phyloP scores from a whole-genome alignment of 2,113 vertebrate genomes.

The Monarcha castaneiventris region DNA sequence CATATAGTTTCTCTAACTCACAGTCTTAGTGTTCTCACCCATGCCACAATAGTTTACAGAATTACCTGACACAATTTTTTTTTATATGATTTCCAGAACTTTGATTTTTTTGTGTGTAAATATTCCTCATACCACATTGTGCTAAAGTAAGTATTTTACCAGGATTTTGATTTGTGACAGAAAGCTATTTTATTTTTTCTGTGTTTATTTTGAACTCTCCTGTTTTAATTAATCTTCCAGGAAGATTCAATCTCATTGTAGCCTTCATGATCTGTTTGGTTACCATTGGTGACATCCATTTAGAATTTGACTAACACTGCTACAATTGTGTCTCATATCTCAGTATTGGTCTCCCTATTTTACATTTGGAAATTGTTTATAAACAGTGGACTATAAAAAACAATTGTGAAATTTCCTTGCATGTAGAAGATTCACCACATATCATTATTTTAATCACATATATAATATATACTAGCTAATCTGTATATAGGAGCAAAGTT shows the following conservation, averaged over 20 bases:
- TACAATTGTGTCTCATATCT: background rate
- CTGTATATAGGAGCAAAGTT: background rate
- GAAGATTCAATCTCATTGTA: background rate
- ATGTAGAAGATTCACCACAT: background rate
- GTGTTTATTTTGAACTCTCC: background rate
- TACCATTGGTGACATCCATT: fast-evolving
- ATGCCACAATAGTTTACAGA: background rate
- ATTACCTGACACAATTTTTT: background rate
- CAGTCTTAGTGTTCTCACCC: background rate
- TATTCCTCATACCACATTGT: background rate
- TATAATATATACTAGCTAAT: background rate
- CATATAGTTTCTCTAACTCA: background rate
- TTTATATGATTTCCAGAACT: background rate
- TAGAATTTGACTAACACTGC: background rate
- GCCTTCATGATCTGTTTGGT: background rate
- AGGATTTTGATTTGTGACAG: background rate
- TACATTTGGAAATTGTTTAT: background rate
- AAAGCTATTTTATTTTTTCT: background rate
- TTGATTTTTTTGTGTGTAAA: background rate
- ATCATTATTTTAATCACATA: background rate
- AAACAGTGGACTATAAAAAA: background rate
- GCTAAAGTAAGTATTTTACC: background rate
- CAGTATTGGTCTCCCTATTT: background rate
- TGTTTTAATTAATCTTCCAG: background rate
- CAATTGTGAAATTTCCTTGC: background rate